These are phyloP conservation scores for Thelaira solivaga DNA, from an alignment of 2,888 invertebrate genomes.

Conservation along the genomic window DNA sequence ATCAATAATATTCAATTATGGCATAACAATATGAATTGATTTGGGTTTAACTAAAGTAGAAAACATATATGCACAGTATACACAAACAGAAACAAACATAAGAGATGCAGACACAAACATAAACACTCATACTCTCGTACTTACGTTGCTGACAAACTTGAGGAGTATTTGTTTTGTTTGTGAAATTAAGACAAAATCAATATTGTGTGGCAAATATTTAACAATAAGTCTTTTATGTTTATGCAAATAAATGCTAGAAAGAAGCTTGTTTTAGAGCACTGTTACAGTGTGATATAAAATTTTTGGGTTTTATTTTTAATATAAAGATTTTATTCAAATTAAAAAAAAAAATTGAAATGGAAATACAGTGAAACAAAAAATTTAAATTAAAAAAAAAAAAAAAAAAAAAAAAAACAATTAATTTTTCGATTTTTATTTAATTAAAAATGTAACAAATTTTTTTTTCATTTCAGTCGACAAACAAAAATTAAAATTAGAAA, in stretches of 20 bases:
- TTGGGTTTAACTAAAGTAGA: conserved; percentile 22
- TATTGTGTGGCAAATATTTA: not conserved
- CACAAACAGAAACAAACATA: not conserved
- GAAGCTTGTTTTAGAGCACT: too few relatives aligned
- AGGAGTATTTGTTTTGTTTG: not conserved
- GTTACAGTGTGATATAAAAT: too few relatives aligned
- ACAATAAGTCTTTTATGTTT: not conserved
- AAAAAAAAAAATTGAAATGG: too few relatives aligned
- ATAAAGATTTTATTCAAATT: too few relatives aligned
- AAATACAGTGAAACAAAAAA: too few relatives aligned
- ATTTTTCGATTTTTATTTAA: too few relatives aligned
- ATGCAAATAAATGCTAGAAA: not conserved
- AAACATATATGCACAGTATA: not conserved
- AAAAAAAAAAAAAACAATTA: too few relatives aligned
- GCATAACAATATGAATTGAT: conserved; percentile 72
- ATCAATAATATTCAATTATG: conserved; percentile 75
- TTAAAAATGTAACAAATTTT: too few relatives aligned
- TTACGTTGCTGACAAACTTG: not conserved
- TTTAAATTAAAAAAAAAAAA: too few relatives aligned
- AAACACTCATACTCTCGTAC: not conserved
- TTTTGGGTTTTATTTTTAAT: too few relatives aligned
- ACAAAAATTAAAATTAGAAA: too few relatives aligned
- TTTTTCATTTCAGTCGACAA: too few relatives aligned
- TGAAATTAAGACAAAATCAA: not conserved
- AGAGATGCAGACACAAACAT: not conserved